Percentiles rank a stretch among this genome's conserved stretches.
Evolutionary conservation across 2,888 invertebrate species (phyloP).

Genomic region (Mythimna ferrago): DNA sequence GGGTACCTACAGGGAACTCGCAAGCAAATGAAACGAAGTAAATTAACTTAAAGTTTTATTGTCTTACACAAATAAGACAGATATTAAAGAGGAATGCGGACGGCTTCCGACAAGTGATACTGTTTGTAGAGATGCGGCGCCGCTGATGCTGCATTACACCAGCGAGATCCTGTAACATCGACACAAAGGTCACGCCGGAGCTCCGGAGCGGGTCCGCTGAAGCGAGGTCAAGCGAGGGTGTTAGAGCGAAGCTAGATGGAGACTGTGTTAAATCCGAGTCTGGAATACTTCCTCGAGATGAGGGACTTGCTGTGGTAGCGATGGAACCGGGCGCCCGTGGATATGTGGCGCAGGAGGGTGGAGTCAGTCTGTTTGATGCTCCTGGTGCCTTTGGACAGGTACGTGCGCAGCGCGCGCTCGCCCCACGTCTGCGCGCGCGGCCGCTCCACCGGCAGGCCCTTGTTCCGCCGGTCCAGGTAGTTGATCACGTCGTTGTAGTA

Average conservation of each 20-base stretch:
- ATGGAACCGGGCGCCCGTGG: conserved; percentile 92
- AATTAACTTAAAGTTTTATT: conserved; percentile 85
- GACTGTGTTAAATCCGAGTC: conserved; percentile 87
- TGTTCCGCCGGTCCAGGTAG: conserved; percentile 94
- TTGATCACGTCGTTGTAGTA: conserved; percentile 97
- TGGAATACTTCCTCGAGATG: conserved; percentile 94
- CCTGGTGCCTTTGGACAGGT: conserved; percentile 89
- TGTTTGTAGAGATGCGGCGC: conserved; percentile 64
- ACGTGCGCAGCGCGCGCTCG: conserved; percentile 94
- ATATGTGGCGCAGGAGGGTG: conserved; percentile 91
- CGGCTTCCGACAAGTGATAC: conserved; percentile 78
- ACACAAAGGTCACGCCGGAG: conserved; percentile 86
- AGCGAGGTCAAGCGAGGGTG: conserved; percentile 86
- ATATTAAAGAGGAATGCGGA: conserved; percentile 86
- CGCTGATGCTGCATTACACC: conserved; percentile 76
- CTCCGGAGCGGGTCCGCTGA: conserved; percentile 77
- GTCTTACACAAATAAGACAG: conserved; percentile 82
- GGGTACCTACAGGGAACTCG: conserved; percentile 59
- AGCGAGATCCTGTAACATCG: conserved; percentile 89
- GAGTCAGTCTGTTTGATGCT: conserved; percentile 90
- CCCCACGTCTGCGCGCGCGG: conserved; percentile 96
- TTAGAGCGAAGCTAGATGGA: conserved; percentile 89
- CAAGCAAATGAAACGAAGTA: conserved; percentile 80
- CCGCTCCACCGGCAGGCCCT: conserved; percentile 92
- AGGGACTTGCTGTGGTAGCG: conserved; percentile 94